Percentiles rank a stretch among this genome's conserved stretches.
Evolutionary conservation across 2,888 invertebrate genomes (phyloP).

Genomic region (Oligia strigilis): DNA sequence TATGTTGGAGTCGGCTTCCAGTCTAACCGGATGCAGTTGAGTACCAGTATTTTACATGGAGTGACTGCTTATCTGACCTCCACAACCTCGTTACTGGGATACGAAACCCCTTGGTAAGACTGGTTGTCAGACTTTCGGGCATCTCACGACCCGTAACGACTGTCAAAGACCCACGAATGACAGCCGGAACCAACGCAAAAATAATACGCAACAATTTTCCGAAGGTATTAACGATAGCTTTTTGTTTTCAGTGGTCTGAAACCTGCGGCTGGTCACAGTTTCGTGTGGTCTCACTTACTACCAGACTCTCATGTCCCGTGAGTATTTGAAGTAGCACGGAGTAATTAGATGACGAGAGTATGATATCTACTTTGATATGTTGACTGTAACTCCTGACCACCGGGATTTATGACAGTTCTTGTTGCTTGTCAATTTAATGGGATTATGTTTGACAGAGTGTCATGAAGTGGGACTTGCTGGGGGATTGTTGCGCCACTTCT

Average conservation of each 20-base stretch:
- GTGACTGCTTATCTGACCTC: too few species aligned
- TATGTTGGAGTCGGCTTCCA: too few species aligned
- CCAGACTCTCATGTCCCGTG: not conserved
- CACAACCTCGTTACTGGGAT: too few species aligned
- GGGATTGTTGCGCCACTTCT: not conserved
- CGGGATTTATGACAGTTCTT: not conserved
- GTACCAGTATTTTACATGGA: too few species aligned
- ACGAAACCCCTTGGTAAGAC: too few species aligned
- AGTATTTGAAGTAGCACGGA: not conserved
- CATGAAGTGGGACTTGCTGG: not conserved
- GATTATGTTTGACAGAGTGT: not conserved
- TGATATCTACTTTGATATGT: slow-evolving; percentile 4
- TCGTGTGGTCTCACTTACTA: slow-evolving; percentile 2
- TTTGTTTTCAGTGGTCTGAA: not conserved
- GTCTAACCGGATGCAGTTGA: too few species aligned
- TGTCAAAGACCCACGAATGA: too few species aligned
- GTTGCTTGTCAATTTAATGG: not conserved
- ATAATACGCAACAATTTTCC: not conserved
- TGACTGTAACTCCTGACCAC: not conserved
- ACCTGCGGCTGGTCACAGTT: not conserved
- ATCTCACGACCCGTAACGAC: too few species aligned
- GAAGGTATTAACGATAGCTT: not conserved
- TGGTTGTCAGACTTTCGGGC: too few species aligned
- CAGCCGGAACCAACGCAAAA: not conserved
- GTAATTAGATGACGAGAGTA: slow-evolving; percentile 8